Percentiles rank a stretch among this genome's conserved stretches.
Conservation (phyloP, 2,113 vertebrate genomes). For the Chitala chitala region DNA sequence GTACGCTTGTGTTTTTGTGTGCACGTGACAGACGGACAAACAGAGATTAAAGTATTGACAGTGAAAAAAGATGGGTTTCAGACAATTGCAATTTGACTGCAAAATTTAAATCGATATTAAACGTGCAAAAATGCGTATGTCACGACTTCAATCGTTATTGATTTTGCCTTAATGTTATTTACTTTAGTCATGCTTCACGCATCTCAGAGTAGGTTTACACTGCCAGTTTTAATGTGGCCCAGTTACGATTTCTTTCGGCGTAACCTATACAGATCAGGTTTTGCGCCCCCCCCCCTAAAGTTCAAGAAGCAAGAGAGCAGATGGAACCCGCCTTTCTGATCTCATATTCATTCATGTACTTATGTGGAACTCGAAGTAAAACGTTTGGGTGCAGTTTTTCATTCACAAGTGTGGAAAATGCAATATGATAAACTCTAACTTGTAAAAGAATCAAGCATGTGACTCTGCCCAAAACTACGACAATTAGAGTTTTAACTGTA, state of each 20-base stretch:
- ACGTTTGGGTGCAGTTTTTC: neutral
- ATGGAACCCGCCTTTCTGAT: neutral
- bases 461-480: too few species aligned
- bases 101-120: neutral
- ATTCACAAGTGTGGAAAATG: neutral
- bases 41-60: neutral
- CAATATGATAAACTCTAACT: too few species aligned
- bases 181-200: neutral
- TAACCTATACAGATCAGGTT: constrained; percentile 12
- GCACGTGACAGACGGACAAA: neutral
- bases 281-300: neutral
- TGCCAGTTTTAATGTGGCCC: constrained; percentile 13
- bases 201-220: constrained; percentile 9
- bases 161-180: constrained; percentile 9
- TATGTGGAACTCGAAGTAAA: constrained; percentile 2
- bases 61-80: neutral
- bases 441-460: too few species aligned
- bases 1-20: constrained; percentile 7
- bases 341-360: neutral
- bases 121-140: neutral
- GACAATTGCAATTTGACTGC: neutral
- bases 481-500: too few species aligned
- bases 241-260: constrained; percentile 7
- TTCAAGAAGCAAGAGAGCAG: neutral
- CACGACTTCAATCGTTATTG: constrained; percentile 6